These are phyloP conservation scores for Fregetta grallaria DNA, from an alignment of 2,113 vertebrate species.

Conservation along the genomic window DNA sequence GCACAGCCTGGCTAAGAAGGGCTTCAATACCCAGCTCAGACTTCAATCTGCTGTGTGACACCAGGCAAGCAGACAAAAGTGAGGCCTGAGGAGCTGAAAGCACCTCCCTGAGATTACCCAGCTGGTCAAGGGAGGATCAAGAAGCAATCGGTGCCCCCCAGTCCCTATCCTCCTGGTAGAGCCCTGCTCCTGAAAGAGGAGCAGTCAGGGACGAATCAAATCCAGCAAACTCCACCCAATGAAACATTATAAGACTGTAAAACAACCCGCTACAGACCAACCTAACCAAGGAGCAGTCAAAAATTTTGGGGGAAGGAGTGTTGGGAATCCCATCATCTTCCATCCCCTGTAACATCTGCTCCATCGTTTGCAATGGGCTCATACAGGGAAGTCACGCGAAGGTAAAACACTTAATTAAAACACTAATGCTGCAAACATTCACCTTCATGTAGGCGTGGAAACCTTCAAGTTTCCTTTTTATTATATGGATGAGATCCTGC, in stretches of 20 bases:
- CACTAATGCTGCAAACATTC: conserved; percentile 34
- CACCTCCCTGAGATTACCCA: neutral
- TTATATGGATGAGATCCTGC: conserved; percentile 56
- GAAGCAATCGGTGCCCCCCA: neutral
- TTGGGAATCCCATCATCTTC: neutral
- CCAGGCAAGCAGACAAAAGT: accelerated
- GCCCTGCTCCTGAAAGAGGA: neutral
- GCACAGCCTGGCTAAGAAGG: neutral
- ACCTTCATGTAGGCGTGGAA: conserved; percentile 26
- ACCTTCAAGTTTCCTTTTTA: conserved; percentile 67
- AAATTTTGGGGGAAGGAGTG: neutral
- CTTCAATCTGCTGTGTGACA: neutral
- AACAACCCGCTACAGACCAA: neutral
- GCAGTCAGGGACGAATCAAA: neutral
- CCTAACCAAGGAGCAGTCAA: neutral
- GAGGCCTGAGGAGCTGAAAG: neutral
- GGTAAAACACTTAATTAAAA: conserved; percentile 21
- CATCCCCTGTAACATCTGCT: neutral
- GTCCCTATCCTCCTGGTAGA: neutral
- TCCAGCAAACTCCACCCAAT: neutral
- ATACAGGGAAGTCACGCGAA: neutral
- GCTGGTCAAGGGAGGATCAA: neutral
- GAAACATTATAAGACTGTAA: neutral
- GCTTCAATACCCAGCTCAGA: neutral
- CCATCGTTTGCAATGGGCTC: neutral